phyloP scores from a whole-genome alignment of 2,113 vertebrate species.

The Symphodus melops region DNA sequence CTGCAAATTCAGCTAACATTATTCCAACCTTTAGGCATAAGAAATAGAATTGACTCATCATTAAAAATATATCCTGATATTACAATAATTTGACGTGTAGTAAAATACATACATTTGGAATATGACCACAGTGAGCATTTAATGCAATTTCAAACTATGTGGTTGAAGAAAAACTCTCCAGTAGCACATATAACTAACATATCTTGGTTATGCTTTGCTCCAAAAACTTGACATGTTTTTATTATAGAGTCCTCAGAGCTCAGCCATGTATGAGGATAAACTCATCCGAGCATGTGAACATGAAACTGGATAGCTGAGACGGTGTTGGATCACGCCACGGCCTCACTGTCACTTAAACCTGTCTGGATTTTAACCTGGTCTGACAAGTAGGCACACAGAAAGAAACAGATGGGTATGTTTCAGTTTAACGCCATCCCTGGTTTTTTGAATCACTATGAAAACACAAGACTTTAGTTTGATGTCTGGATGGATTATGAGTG shows the following conservation, averaged over 20 bases:
- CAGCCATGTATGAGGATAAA: constrained; percentile 54
- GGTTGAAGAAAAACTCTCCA: constrained; percentile 30
- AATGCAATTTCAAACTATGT: constrained; percentile 11
- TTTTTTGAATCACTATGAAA: constrained; percentile 73
- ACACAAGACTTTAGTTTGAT: constrained; percentile 72
- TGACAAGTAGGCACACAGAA: constrained; percentile 75
- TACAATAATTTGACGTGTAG: background rate
- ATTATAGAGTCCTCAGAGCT: constrained; percentile 43
- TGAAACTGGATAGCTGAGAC: constrained; percentile 66
- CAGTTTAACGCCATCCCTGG: constrained; percentile 69
- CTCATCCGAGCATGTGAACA: constrained; percentile 60
- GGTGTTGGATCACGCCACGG: constrained; percentile 51
- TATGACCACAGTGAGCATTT: constrained; percentile 4
- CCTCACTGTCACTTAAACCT: constrained; percentile 74
- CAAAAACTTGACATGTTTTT: constrained; percentile 30
- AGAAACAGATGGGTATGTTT: constrained; percentile 77
- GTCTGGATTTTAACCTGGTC: constrained; percentile 61
- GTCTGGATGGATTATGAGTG: constrained; percentile 70
- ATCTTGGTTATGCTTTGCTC: constrained; percentile 43
- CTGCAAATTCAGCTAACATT: too few relatives aligned
- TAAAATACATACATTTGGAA: constrained; percentile 4
- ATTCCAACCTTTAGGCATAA: too few relatives aligned
- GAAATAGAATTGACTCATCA: background rate
- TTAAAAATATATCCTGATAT: background rate
- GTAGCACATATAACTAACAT: constrained; percentile 31